phyloP scores from a whole-genome alignment of 1,140 invertebrate species.

The Lithobius niger region DNA sequence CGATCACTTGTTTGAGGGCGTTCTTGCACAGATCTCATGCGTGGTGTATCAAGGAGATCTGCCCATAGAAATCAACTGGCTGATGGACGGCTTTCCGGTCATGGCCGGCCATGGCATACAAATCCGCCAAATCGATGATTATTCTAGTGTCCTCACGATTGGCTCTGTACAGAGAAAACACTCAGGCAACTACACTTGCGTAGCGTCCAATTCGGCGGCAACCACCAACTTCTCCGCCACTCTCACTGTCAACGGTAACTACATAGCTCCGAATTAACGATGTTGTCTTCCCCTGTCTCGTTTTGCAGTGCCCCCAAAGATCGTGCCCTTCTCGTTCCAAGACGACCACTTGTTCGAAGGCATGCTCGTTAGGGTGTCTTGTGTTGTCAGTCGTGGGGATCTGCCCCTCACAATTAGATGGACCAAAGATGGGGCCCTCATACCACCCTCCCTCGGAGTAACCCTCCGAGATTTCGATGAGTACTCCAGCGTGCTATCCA shows the following conservation, averaged over 20 bases:
- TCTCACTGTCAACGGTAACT: slow-evolving; percentile 42
- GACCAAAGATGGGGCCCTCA: slow-evolving; percentile 39
- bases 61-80: slow-evolving; percentile 55
- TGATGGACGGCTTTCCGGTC: slow-evolving; percentile 24
- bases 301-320: slow-evolving; percentile 15
- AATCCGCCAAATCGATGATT: slow-evolving; percentile 59
- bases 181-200: slow-evolving; percentile 34
- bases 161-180: slow-evolving; percentile 29
- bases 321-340: slow-evolving; percentile 34
- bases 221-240: slow-evolving; percentile 42
- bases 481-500: slow-evolving; percentile 40
- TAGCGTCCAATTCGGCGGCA: slow-evolving; percentile 35
- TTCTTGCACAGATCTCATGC: background rate
- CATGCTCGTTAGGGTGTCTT: slow-evolving; percentile 54
- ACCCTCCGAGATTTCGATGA: slow-evolving; percentile 28
- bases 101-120: slow-evolving; percentile 36
- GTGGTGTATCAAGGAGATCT: slow-evolving; percentile 51
- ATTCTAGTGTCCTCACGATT: slow-evolving; percentile 75
- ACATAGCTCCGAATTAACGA: background rate
- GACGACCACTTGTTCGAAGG: slow-evolving; percentile 47
- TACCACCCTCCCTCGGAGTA: slow-evolving; percentile 15
- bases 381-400: slow-evolving; percentile 48
- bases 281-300: background rate
- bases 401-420: slow-evolving; percentile 43
- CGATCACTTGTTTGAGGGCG: slow-evolving; percentile 25